Conservation (phyloP, 1,140 invertebrate species). For the Drosophila novamexicana region DNA sequence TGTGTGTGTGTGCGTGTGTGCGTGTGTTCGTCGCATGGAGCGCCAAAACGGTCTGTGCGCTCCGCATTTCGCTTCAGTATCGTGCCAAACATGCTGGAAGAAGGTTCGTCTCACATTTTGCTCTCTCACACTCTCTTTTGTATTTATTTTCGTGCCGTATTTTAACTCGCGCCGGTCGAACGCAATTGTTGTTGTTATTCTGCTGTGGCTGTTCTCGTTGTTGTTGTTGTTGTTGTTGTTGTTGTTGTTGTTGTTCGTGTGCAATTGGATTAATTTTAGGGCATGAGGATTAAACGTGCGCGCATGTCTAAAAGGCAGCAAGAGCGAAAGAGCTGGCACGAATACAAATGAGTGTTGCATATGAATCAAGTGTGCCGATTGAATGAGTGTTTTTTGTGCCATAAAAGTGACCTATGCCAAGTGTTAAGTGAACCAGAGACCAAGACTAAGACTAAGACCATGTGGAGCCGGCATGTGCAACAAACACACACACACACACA, state of each 20-base stretch:
- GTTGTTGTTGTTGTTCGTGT: constrained; percentile 27
- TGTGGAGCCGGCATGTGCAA: constrained; percentile 44
- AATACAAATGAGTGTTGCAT: not conserved
- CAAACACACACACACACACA: constrained; percentile 3
- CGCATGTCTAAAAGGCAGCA: constrained; percentile 39
- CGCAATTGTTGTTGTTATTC: constrained; percentile 15
- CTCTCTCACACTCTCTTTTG: constrained; percentile 27
- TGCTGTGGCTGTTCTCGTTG: not conserved
- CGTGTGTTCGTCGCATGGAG: constrained; percentile 53
- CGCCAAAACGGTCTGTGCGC: constrained; percentile 57
- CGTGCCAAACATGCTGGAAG: constrained; percentile 83
- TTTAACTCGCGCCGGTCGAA: constrained; percentile 59
- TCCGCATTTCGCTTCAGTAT: constrained; percentile 61
- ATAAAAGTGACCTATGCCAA: constrained; percentile 45
- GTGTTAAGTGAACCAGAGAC: constrained; percentile 20
- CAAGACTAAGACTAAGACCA: constrained; percentile 20
- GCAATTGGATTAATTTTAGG: constrained; percentile 50
- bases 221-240: constrained; percentile 10
- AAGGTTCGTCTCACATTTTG: constrained; percentile 75
- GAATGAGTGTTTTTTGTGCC: constrained; percentile 22
- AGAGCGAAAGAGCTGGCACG: not conserved
- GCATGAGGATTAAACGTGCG: constrained; percentile 39
- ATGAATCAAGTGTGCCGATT: constrained; percentile 11
- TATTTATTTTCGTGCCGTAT: constrained; percentile 28
- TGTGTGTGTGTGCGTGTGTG: constrained; percentile 20